Evolutionary conservation across 1,140 invertebrate species (phyloP), one percentile per base, ranked within the genome.

Genomic region (Adelges cooleyi): DNA sequence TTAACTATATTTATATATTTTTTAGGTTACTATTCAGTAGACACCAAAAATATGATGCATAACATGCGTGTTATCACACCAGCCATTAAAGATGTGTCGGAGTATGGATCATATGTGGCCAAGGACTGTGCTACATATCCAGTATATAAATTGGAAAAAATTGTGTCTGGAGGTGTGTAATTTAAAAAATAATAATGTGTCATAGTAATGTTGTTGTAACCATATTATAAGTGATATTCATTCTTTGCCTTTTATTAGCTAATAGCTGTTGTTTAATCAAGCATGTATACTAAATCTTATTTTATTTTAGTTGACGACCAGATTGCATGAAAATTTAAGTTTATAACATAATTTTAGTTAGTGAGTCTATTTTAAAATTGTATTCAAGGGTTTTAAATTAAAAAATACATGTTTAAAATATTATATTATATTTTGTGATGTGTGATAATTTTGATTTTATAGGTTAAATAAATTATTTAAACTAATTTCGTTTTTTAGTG

Each of bases 21-120:
- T 50, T 52, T 70, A 80, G 89, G 86, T 4, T 86, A 89, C 71
- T 93, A 92, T 73, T 86, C 92, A 72, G 84, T 92, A 2, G 81
- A 90, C 69, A 89, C 86, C 36, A 79, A 83, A 67, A 79, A 87
- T 50, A 83, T 94, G 9, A 80, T 86, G 67, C 82, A 86, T 70
- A 84, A 83, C 18, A 87, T 92, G 83, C 80, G 79, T 66, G 85
- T 92, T 1, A 77, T 86, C n/a, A 75, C 79, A 33, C 90, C 90
- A 5, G 80, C 84, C 1, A 75, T 91, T 33, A 78, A 77, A 29
- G 84, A 91, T 75, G 72, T 83, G 1, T 79, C 79, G 11, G 71
- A 77, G 65, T 76, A 85, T 70, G 89, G 87, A 29, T 76, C 77
- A 59, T 84, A 85, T 67, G 88, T 92, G 73, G 78, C 80, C 33